phyloP scores from a whole-genome alignment of 2,113 vertebrate species.

The Thinocorus orbignyianus region DNA sequence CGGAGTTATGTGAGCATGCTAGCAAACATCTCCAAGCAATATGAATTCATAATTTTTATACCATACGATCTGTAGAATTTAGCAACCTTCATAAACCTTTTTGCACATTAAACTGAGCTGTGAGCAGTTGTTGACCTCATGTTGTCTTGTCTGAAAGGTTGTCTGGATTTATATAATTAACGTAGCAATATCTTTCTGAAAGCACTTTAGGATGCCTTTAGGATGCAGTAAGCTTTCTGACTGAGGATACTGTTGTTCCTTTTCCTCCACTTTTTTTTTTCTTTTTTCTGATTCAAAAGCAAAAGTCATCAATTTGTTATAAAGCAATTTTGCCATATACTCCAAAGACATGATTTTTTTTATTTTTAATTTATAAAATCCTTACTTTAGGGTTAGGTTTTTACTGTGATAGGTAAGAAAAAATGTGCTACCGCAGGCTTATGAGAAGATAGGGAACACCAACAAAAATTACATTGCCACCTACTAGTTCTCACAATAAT shows the following conservation, averaged over 20 bases:
- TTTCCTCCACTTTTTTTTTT: neutral
- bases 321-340: neutral
- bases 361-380: constrained; percentile 15
- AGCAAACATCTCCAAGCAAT: neutral
- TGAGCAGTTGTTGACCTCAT: neutral
- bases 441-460: neutral
- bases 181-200: neutral
- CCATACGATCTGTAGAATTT: neutral
- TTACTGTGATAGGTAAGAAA: constrained; percentile 14
- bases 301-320: neutral
- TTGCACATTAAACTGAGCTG: neutral
- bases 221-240: neutral
- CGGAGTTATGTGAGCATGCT: neutral
- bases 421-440: neutral
- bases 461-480: constrained; percentile 29
- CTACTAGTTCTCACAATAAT: constrained; percentile 5
- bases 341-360: neutral
- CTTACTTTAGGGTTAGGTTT: neutral
- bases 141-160: neutral
- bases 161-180: neutral
- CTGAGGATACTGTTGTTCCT: neutral
- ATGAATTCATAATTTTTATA: neutral
- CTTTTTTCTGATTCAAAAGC: neutral
- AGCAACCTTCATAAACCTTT: neutral
- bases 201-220: neutral